Evolutionary conservation across 2,113 vertebrate species (phyloP).

Genomic region (Seriola rivoliana): DNA sequence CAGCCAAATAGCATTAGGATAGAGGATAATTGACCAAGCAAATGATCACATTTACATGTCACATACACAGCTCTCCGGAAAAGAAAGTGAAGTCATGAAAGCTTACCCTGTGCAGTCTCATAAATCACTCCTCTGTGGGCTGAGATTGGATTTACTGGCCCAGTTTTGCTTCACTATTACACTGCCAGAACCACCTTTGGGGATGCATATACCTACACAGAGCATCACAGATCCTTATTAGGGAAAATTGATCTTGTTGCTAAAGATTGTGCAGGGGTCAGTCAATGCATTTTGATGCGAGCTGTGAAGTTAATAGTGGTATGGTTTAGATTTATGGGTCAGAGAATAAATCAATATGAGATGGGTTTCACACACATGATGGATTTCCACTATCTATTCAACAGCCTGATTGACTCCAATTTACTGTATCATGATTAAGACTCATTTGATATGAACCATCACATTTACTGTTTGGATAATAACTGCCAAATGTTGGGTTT

Average conservation of each 20-base stretch:
- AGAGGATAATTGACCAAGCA: conserved; percentile 74
- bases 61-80: conserved; percentile 60
- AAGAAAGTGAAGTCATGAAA: conserved; percentile 72
- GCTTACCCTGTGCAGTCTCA: conserved; percentile 62
- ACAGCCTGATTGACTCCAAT: conserved; percentile 42
- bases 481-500: conserved; percentile 13
- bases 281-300: conserved; percentile 61
- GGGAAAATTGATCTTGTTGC: conserved; percentile 52
- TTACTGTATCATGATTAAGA: conserved; percentile 43
- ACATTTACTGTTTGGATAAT: conserved; percentile 23
- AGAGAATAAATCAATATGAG: conserved; percentile 55
- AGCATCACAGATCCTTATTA: conserved; percentile 64
- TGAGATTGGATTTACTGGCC: conserved; percentile 73
- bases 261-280: conserved; percentile 50
- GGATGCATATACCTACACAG: conserved; percentile 39
- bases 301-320: conserved; percentile 43
- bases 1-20: conserved; percentile 58
- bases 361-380: conserved; percentile 44
- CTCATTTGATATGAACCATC: conserved; percentile 45
- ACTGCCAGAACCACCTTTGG: conserved; percentile 51
- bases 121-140: conserved; percentile 70
- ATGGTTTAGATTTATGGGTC: conserved; percentile 57
- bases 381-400: conserved; percentile 28
- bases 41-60: conserved; percentile 79
- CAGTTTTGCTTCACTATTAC: conserved; percentile 55